These are phyloP conservation scores for Hirundo rustica DNA, from an alignment of 2,797 vertebrate species.

Conservation along the genomic window DNA sequence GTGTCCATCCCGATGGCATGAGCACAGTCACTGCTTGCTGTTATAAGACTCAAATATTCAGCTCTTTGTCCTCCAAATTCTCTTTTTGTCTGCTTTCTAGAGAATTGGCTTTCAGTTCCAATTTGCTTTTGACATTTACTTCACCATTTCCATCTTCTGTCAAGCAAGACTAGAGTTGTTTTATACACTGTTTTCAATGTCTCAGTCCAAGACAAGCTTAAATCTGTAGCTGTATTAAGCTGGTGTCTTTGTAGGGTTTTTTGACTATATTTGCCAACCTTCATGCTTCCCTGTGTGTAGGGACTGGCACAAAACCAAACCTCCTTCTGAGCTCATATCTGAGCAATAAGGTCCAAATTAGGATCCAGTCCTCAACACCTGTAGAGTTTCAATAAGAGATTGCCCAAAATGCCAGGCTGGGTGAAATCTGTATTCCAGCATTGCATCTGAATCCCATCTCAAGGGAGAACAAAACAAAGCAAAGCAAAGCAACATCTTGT, in stretches of 20 bases:
- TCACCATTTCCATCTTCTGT: not conserved
- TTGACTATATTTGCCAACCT: not conserved
- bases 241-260: not conserved
- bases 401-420: not conserved
- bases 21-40: not conserved
- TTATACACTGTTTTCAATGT: not conserved
- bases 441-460: not conserved
- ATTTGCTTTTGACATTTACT: not conserved
- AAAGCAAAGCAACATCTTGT: slow-evolving; percentile 2
- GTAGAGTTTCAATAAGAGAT: not conserved
- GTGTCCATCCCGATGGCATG: not conserved
- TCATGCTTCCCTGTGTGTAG: not conserved
- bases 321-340: not conserved
- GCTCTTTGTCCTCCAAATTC: not conserved
- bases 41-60: not conserved
- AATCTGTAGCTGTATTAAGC: not conserved
- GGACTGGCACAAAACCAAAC: not conserved
- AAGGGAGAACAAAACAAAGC: slow-evolving; percentile 11
- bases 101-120: not conserved
- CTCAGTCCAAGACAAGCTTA: not conserved
- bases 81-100: not conserved
- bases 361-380: not conserved
- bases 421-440: not conserved
- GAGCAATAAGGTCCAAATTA: not conserved
- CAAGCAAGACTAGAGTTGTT: not conserved